These are phyloP conservation scores for Gymnothorax javanicus DNA, from an alignment of 2,797 vertebrate genomes.

Conservation along the genomic window DNA sequence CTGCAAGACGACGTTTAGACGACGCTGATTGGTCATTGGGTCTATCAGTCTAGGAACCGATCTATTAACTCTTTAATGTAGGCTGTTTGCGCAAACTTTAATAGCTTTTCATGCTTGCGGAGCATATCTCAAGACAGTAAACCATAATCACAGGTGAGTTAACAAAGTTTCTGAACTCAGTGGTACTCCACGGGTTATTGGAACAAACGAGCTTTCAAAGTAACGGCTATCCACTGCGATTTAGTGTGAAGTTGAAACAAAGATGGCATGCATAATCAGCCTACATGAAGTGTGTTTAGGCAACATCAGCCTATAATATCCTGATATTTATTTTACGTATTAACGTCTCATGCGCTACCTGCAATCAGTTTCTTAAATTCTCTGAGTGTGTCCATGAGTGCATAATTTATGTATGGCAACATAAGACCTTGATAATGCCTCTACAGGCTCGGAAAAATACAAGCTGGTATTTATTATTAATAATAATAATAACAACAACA, in stretches of 20 bases:
- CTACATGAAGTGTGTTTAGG: neutral
- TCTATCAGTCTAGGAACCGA: constrained; percentile 54
- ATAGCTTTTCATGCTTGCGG: neutral
- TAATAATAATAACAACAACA: no score
- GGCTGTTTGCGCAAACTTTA: neutral
- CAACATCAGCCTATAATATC: no score
- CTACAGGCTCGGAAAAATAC: no score
- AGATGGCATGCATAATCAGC: neutral
- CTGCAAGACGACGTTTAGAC: neutral
- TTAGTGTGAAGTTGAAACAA: neutral
- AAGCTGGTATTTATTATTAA: no score
- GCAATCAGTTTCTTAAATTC: no score
- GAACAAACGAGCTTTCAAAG: neutral
- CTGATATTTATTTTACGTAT: no score
- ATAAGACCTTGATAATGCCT: no score
- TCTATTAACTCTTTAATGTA: constrained; percentile 19
- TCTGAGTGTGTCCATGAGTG: no score
- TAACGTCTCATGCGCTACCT: no score
- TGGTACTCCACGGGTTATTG: neutral
- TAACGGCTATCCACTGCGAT: neutral
- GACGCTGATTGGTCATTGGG: constrained; percentile 59
- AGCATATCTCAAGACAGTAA: neutral
- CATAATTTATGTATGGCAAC: no score
- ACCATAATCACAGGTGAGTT: neutral
- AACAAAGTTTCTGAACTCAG: neutral